Conservation (phyloP, 2,797 vertebrate species). For the Poecile montanus region DNA sequence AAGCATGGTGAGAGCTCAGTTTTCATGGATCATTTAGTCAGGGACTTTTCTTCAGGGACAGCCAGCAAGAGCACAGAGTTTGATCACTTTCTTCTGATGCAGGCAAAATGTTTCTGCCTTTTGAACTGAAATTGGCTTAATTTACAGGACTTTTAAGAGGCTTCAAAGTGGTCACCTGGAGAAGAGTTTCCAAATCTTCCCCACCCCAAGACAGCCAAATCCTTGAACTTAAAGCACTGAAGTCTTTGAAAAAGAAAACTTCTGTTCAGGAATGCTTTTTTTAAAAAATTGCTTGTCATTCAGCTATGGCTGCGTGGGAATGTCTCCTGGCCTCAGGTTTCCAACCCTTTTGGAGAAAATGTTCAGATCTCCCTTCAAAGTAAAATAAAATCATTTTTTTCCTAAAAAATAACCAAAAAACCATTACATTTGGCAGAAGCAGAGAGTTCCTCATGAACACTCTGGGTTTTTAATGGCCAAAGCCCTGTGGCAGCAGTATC, state of each 20-base stretch:
- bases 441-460: not conserved
- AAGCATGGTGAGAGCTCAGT: not conserved
- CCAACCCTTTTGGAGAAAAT: not conserved
- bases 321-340: not conserved
- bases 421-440: not conserved
- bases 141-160: not conserved
- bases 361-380: slow-evolving; percentile 3
- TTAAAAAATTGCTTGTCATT: not conserved
- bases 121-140: not conserved
- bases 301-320: not conserved
- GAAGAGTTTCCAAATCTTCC: slow-evolving; percentile 1
- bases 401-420: not conserved
- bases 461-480: not conserved
- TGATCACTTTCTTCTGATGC: not conserved
- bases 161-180: slow-evolving; percentile 7
- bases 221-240: not conserved
- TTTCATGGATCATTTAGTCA: slow-evolving; percentile 41
- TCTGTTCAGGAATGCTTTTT: not conserved
- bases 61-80: slow-evolving; percentile 1
- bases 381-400: not conserved
- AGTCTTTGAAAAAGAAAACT: not conserved
- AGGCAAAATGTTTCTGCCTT: not conserved
- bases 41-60: slow-evolving; percentile 30
- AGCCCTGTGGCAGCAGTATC: not conserved
- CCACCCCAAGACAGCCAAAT: not conserved